A percentile compares a stretch with the other conserved stretches of the same genome.
Evolutionary conservation across 2,113 vertebrate genomes (phyloP).

Genomic region (Burhinus oedicnemus): DNA sequence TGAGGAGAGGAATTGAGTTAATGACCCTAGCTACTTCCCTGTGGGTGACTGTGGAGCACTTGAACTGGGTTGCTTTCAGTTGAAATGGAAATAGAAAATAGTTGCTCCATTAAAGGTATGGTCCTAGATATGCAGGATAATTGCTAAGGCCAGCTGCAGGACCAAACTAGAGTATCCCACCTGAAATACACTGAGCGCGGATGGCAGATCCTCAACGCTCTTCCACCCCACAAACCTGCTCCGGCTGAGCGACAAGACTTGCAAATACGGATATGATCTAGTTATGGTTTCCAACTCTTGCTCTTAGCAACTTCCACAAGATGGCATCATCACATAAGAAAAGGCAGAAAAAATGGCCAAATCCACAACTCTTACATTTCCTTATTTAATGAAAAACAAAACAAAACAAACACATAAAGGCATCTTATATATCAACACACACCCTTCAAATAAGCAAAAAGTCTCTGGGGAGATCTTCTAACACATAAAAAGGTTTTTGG

Average conservation of each 20-base stretch:
- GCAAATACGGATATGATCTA: accelerated
- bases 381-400: background rate
- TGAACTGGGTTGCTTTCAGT: background rate
- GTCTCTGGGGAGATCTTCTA: background rate
- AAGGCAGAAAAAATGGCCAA: background rate
- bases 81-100: background rate
- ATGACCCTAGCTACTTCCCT: too few relatives aligned
- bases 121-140: background rate
- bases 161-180: background rate
- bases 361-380: background rate
- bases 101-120: background rate
- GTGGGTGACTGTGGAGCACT: background rate
- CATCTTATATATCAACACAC: background rate
- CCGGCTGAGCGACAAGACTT: background rate
- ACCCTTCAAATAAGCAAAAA: background rate
- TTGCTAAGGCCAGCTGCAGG: background rate
- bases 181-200: background rate
- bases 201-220: accelerated
- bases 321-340: background rate
- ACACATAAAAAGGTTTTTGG: background rate
- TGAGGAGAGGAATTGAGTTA: background rate
- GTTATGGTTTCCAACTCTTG: background rate
- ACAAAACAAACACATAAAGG: background rate
- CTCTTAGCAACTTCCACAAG: background rate
- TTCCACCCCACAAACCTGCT: background rate